A percentile compares a stretch with the other conserved stretches of the same genome.
These are phyloP conservation scores for Corapipo altera DNA, from an alignment of 2,113 vertebrate genomes.

Conservation along the genomic window DNA sequence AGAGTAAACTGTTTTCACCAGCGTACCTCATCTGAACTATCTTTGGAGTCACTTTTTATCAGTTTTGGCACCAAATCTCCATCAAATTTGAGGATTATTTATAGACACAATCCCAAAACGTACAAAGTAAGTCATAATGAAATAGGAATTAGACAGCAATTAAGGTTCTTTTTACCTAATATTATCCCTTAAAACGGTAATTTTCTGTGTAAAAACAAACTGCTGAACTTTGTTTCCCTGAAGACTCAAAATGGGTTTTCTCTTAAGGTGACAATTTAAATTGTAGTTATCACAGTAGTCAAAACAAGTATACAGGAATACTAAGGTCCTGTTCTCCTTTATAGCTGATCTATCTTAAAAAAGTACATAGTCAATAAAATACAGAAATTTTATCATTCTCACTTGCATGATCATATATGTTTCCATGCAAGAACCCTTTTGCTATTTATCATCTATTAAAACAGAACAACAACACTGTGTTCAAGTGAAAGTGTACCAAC, in stretches of 20 bases:
- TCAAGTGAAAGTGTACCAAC: neutral
- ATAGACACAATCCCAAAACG: neutral
- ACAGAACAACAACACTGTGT: neutral
- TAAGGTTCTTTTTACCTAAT: neutral
- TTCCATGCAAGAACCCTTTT: neutral
- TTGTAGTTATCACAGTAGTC: neutral
- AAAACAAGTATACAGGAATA: neutral
- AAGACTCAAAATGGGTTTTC: conserved; percentile 20
- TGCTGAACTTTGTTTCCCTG: neutral
- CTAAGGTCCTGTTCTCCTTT: neutral
- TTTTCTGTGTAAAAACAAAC: conserved; percentile 29
- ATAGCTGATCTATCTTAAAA: neutral
- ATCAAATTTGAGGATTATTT: neutral
- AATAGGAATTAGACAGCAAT: neutral
- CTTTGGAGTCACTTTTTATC: neutral
- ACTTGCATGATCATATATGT: neutral
- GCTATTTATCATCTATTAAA: neutral
- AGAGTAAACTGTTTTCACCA: neutral
- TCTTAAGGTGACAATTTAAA: neutral
- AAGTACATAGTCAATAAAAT: neutral
- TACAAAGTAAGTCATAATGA: neutral
- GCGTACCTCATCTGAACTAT: neutral
- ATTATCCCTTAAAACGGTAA: neutral
- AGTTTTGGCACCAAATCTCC: neutral
- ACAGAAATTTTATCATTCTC: neutral